phyloP scores from a whole-genome alignment of 2,888 invertebrate genomes.

The Actias luna region DNA sequence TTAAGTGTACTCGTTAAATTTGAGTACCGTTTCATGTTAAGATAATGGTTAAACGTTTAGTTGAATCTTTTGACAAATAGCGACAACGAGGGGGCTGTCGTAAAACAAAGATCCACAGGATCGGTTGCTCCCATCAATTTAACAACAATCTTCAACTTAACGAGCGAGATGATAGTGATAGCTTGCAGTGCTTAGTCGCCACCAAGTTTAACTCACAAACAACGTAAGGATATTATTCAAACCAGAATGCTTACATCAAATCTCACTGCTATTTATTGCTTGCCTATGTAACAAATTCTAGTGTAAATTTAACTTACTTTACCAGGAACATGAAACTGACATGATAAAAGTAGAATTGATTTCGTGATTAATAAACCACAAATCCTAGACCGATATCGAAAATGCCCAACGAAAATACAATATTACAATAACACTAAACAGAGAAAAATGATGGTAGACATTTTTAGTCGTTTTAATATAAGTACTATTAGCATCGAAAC shows the following conservation, averaged over 20 bases:
- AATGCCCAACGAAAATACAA: too few species aligned
- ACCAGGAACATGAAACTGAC: not conserved
- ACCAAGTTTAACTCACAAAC: slow-evolving; percentile 6
- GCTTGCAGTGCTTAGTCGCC: slow-evolving; percentile 18
- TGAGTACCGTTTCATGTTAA: slow-evolving; percentile 28
- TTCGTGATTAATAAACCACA: not conserved
- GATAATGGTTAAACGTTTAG: slow-evolving; percentile 59
- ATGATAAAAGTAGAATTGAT: too few species aligned
- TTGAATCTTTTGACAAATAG: slow-evolving; percentile 66
- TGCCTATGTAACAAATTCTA: not conserved
- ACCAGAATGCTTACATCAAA: not conserved
- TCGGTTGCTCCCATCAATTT: slow-evolving; percentile 37
- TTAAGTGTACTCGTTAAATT: slow-evolving; percentile 5
- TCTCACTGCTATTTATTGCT: not conserved
- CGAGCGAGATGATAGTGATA: slow-evolving; percentile 37
- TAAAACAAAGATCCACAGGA: slow-evolving; percentile 63
- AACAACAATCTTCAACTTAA: slow-evolving; percentile 65
- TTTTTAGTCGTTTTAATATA: too few species aligned
- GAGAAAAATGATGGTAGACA: too few species aligned
- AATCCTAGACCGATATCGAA: too few species aligned
- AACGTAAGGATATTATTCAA: not conserved
- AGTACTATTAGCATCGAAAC: too few species aligned
- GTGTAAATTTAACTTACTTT: not conserved
- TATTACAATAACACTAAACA: too few species aligned
- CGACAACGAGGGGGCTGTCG: slow-evolving; percentile 42